These are phyloP conservation scores for Centruroides sculpturatus DNA, from an alignment of 1,140 invertebrate species.

Conservation along the genomic window DNA sequence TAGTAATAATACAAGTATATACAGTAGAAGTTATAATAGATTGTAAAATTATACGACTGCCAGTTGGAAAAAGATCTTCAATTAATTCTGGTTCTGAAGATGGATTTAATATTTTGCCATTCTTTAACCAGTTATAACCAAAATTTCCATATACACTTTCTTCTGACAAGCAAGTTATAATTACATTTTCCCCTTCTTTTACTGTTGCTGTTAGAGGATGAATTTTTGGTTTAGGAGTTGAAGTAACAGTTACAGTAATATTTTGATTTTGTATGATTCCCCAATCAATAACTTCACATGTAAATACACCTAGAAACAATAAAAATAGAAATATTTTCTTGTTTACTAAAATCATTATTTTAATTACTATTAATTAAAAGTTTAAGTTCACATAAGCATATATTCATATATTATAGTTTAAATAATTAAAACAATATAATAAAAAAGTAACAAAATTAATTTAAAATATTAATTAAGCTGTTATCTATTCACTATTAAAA, in stretches of 20 bases:
- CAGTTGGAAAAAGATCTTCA: slow-evolving; percentile 19
- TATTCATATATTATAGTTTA: too few species aligned
- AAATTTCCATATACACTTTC: slow-evolving; percentile 11
- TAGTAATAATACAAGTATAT: slow-evolving; percentile 19
- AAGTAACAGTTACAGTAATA: slow-evolving; percentile 4
- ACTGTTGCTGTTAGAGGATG: slow-evolving; percentile 14
- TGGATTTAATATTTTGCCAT: slow-evolving; percentile 15
- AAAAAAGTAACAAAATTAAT: too few species aligned
- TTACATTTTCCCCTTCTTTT: slow-evolving; percentile 2
- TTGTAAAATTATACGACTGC: slow-evolving; percentile 14
- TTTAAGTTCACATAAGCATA: too few species aligned
- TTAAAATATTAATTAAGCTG: too few species aligned
- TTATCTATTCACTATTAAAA: too few species aligned
- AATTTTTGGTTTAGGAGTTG: slow-evolving; percentile 12
- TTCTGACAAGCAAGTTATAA: slow-evolving; percentile 15
- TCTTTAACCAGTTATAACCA: slow-evolving; percentile 20
- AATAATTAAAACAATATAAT: too few species aligned
- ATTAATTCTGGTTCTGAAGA: slow-evolving; percentile 12
- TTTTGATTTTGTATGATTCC: slow-evolving; percentile 9
- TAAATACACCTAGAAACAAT: slow-evolving; percentile 12
- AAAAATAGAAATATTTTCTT: too few species aligned
- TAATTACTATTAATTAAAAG: too few species aligned
- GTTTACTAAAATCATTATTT: too few species aligned
- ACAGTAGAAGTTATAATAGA: slow-evolving; percentile 1
- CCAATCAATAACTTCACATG: slow-evolving; percentile 18